Percentiles rank a stretch among this genome's conserved stretches.
Evolutionary conservation across 2,797 vertebrate species (phyloP).

Genomic region (Melanitta fusca): DNA sequence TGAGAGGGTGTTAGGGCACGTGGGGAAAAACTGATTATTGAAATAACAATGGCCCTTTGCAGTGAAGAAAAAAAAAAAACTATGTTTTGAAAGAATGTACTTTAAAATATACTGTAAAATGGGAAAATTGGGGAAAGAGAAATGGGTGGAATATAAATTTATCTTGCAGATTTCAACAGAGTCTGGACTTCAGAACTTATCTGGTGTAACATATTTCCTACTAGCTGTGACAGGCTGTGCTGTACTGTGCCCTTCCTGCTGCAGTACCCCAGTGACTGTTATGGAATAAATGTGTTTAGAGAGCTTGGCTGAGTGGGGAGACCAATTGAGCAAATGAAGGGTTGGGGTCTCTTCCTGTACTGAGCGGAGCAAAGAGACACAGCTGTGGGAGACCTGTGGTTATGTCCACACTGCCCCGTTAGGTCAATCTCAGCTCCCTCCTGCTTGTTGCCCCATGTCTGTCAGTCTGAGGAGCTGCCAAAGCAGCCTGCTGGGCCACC

Average conservation of each 20-base stretch:
- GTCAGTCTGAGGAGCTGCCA: fast-evolving
- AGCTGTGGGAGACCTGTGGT: not conserved
- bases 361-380: fast-evolving
- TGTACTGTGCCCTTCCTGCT: not conserved
- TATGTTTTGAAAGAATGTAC: not conserved
- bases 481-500: not conserved
- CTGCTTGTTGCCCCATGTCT: fast-evolving
- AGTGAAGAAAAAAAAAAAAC: not conserved
- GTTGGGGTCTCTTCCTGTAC: not conserved
- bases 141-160: not conserved
- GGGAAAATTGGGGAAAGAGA: not conserved
- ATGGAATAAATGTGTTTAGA: not conserved
- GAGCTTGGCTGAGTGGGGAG: not conserved
- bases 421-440: not conserved
- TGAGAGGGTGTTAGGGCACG: not conserved
- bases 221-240: not conserved
- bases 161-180: not conserved
- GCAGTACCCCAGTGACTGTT: not conserved
- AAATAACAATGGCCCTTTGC: not conserved
- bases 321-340: not conserved
- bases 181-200: not conserved
- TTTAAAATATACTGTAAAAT: not conserved
- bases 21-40: not conserved
- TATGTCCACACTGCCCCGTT: fast-evolving
- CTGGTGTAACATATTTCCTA: not conserved